Evolutionary conservation across 2,797 vertebrate species (phyloP).

Genomic region (Darevskia mixta): DNA sequence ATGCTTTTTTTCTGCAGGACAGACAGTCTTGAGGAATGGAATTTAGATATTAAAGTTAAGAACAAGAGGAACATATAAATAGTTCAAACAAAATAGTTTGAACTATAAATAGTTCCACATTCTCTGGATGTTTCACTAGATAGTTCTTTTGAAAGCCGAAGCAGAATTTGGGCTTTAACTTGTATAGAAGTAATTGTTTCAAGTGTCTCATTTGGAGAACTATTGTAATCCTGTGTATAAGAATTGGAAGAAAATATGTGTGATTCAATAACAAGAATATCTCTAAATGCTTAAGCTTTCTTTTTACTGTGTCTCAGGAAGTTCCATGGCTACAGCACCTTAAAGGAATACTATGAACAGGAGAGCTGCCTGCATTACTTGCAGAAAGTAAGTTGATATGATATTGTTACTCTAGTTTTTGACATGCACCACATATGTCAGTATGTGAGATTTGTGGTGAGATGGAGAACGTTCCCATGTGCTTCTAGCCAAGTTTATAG

Average conservation of each 20-base stretch:
- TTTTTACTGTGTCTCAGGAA: constrained; percentile 82
- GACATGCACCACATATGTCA: neutral
- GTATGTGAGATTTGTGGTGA: neutral
- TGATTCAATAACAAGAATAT: neutral
- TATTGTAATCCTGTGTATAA: neutral
- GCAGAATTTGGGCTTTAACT: neutral
- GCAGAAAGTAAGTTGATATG: constrained; percentile 87
- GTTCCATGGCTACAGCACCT: constrained; percentile 93
- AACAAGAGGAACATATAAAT: constrained; percentile 1
- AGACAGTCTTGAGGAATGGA: neutral
- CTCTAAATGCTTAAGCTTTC: neutral
- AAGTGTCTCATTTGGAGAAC: neutral
- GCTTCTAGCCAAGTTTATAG: too few species aligned
- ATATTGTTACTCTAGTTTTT: neutral
- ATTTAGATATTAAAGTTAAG: neutral
- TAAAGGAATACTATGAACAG: constrained; percentile 98
- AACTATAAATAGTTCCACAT: neutral
- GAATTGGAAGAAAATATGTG: neutral
- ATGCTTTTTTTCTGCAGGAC: neutral
- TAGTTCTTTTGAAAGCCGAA: neutral
- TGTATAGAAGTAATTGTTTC: neutral
- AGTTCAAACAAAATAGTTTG: too few species aligned
- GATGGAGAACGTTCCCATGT: neutral
- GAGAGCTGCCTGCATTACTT: constrained; percentile 97
- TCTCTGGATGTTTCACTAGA: neutral